Base-by-base conservation (phyloP, 2,888 invertebrate genomes). In the Andrena flavipes region DNA sequence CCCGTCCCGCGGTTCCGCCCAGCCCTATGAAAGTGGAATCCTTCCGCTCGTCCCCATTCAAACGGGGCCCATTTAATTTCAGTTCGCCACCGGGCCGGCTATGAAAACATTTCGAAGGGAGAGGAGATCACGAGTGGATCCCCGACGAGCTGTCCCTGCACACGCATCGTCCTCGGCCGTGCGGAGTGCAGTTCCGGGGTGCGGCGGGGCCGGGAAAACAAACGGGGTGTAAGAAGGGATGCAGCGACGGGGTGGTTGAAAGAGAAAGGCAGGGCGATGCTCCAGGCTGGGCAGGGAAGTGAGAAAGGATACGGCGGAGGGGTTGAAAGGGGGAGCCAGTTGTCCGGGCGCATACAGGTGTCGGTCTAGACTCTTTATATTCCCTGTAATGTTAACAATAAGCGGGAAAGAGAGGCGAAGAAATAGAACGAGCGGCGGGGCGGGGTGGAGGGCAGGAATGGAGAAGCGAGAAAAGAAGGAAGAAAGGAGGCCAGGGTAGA, bases 321-420 rank as follows among this genome's bases (percentile, higher is more conserved):
- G 60, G 6, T 67, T 64, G 60, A 80, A 56, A 60, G 73, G 81
- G 71, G 56, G 74, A 75, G 75, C 62, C 78, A 81, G 81, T 83
- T 85, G 83, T 85, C 75, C 84, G 77, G 90, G 71, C 82, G 87
- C 89, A 92, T 89, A 91, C 93, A 93, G 93, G 93, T 93, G 93
- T 93, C 91, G 92, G 93, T 93, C 93, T 93, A 93, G 93, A 93
- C 93, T 92, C 89, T 91, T 92, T 91, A 90, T 92, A 69, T 48
- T 75, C 72, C 54, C 71, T 49, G 49, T 71, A 63, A 56, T 64
- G 70, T 70, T 82, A 72, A 71, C 71, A 74, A 80, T 72, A 59
- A 63, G 83, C 42, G 35, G 81, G 80, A 79, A 72, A 74, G 82
- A 76, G 82, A 73, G 26, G 56, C 51, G 73, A 70, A 75, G 76